Evolutionary conservation across 2,113 vertebrate species (phyloP), one percentile per base, ranked within the genome.

Genomic region (Rhipidura dahli): DNA sequence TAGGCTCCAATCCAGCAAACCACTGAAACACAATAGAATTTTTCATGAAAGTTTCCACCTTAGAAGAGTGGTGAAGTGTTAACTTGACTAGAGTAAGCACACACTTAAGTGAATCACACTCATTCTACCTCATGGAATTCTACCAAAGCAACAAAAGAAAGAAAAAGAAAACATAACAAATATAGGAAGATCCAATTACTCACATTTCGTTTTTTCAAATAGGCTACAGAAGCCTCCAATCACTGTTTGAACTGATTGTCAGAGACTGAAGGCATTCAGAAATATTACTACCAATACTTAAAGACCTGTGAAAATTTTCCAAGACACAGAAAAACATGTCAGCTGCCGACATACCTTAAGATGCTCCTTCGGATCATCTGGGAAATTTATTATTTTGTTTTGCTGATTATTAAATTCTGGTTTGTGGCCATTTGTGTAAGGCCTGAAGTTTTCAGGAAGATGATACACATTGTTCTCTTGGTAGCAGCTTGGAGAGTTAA

Each of bases 261-360:
- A 87, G 24, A 82, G 73, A 86, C 13, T 57, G 15, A 93, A 89
- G 63, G 15, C 23, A 73, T 68, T 22, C 37, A n/a, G 7, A 87
- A 91, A 40, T 44, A 75, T 10, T 92, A 84, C 10, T 42, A 83
- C 5, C 28, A 73, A 26, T 33, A 87, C 18, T 14, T 86, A 53
- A 56, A 82, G 20, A 60, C 13, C 17, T 22, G 9, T 20, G 51
- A 83, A 85, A 79, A 56, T 23, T 59, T 90, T 47, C 17, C 18
- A 76, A 66, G 19, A 59, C 26, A 69, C 16, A 91, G 31, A 77
- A 85, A 87, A 84, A 57, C 2, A 6, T 4, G 47, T n/a, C 75
- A 77, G 44, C 20, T 94, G 83, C 90, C 85, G 49, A 65, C 92
- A 86, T 96, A 99, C 99, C 97, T 99, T 98, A 97, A 98, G 98